Base-by-base conservation (phyloP, 2,888 invertebrate species). In the Erebia ligea region DNA sequence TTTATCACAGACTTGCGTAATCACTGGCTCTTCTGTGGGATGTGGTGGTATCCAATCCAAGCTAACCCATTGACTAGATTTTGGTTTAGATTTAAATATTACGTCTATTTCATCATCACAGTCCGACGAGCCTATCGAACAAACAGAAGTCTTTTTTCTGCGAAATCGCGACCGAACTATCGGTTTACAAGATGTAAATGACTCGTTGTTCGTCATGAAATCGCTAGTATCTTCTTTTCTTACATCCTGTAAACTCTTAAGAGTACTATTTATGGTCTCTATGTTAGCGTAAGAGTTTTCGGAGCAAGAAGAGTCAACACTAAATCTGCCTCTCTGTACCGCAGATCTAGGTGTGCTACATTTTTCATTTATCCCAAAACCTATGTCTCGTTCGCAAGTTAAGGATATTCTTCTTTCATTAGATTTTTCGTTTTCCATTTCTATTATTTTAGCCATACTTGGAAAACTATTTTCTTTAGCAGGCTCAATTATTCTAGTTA, bases 41-140 rank as follows among this genome's bases (percentile, higher is more conserved):
- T 88, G 86, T 78, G 91, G 92, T 77, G 90, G 93, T 85, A 94
- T 94, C 90, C 94, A 93, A 87, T 94, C 94, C 81, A 94, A 86
- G 84, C 94, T 94, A 76, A 94, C 91, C 94, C 94, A 94, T 75
- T 94, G 94, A 93, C 94, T 94, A 93, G 94, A 94, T 86, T 94
- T 94, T 74, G 94, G 94, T 81, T 94, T 94, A 78, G 94, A 94
- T 89, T 94, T 94, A 85, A 94, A 94, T 84, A 94, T 94, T 75
- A 94, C 94, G 81, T 94, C 94, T 78, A 92, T 86, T 77, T 94
- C 94, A 75, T 94, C 94, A 82, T 94, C 94, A 77, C 90, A 92
- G 80, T 94, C 94, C 75, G 92, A 93, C 76, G 93, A 94, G 80
- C 93, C 94, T 76, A 94, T 92, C 74, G 94, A 94, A 84, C 92